These are phyloP conservation scores for Belgica antarctica DNA, from an alignment of 2,888 invertebrate genomes.

Conservation along the genomic window DNA sequence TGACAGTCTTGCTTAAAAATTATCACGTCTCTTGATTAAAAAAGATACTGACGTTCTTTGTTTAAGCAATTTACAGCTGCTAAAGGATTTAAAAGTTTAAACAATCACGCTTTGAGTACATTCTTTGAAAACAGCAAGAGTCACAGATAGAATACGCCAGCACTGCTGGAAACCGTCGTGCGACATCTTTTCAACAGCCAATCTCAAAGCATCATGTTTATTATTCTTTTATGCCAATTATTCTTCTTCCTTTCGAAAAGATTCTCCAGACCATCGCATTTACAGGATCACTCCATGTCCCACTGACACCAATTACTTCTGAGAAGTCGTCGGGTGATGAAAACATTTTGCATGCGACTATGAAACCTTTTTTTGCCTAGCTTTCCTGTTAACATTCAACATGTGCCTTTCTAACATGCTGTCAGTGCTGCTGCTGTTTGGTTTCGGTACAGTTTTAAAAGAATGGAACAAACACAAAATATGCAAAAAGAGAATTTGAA, in stretches of 20 bases:
- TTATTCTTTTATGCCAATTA: no score
- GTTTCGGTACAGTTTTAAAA: not conserved
- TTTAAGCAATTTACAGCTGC: no score
- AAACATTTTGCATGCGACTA: slow-evolving; percentile 23
- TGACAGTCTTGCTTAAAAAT: no score
- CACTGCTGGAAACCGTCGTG: no score
- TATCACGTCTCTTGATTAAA: no score
- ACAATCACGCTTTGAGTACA: no score
- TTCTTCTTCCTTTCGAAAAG: not conserved
- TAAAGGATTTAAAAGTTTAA: no score
- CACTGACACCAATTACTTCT: slow-evolving; percentile 22
- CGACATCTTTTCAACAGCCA: no score
- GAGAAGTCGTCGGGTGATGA: not conserved
- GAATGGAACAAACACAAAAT: not conserved
- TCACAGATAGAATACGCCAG: no score
- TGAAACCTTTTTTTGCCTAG: slow-evolving; percentile 12
- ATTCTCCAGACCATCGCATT: not conserved
- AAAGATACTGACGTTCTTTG: no score
- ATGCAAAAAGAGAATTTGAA: not conserved
- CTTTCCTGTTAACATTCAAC: slow-evolving; percentile 13
- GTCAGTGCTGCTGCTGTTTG: slow-evolving; percentile 12
- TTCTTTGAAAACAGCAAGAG: no score
- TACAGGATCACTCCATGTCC: not conserved
- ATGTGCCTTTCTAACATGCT: slow-evolving; percentile 17
- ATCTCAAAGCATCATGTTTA: no score